Base-by-base conservation (phyloP, 2,888 invertebrate species). In the Slavum lentiscoides region DNA sequence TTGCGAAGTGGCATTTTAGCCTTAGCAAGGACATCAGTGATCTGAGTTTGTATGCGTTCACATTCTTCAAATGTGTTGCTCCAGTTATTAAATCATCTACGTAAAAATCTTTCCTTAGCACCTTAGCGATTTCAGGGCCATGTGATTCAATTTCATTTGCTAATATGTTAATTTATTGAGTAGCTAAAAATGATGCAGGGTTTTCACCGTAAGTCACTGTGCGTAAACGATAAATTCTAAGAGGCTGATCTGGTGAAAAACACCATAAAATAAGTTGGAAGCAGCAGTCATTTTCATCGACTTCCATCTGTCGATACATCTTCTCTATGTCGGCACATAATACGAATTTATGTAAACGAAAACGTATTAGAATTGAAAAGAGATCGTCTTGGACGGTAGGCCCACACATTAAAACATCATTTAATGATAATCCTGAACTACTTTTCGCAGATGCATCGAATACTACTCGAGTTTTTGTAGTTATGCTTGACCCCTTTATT, bases 21-120 rank as follows among this genome's bases (percentile, higher is more conserved):
- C 13, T 6, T 23, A 62, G 13, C 62, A n/a, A 23, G 11, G 11
- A 62, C 11, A 5, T 8, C 23, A 30, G 30, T 30, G 30, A 62
- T 8, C 30, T 62, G 39, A 2, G 8, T 23, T 19, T 59, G 59
- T 8, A 59, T 7, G 19, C n/a, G 8, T n/a, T n/a, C 59, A n/a
- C 59, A 61, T 37, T 61, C 49, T 49, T 23, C 19, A 21, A 5
- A n/a, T 61, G 37, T 61, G 62, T 39, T 17, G 49, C 23, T n/a
- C 84, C 84, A 0, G 83, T 82, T 13, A 84, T 53, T 13, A 84
- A 37, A 64, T 84, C 83, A 72, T 84, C 83, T 13, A 84, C 83
- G 58, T 84, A 84, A n/a, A 83, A 68, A 55, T 84, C 83, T 23
- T 37, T 68, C 7, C 82, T 59, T 21, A 83, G 37, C 19, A 58